Conservation (phyloP, 2,113 vertebrate species). For the Aspidoscelis tigris region DNA sequence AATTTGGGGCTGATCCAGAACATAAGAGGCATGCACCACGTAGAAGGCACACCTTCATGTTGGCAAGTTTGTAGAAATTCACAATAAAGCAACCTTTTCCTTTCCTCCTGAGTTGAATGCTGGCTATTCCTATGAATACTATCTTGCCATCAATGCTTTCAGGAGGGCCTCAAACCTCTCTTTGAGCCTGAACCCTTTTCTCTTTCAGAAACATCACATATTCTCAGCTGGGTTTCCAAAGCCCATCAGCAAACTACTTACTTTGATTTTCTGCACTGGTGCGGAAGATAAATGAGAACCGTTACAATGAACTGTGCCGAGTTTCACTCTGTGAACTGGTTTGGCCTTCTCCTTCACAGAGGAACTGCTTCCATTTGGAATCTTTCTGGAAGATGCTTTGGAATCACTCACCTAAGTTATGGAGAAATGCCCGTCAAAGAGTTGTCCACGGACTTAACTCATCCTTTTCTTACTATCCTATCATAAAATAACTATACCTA, state of each 20-base stretch:
- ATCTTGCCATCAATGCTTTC: neutral
- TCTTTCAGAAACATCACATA: rapidly evolving
- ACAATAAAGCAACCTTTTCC: no score
- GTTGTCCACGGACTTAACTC: constrained; percentile 10
- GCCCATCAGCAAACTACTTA: constrained; percentile 33
- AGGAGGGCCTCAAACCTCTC: neutral
- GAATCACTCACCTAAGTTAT: constrained; percentile 54
- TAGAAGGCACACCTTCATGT: no score
- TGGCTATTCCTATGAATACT: neutral
- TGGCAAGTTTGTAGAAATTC: no score
- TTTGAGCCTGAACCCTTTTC: neutral
- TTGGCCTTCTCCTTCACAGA: constrained; percentile 2
- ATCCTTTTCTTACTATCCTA: neutral
- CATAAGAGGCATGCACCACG: no score
- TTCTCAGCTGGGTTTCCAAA: neutral
- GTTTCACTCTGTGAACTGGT: constrained; percentile 46
- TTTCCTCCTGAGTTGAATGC: no score
- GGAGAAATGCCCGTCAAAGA: constrained; percentile 32
- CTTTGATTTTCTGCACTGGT: constrained; percentile 67
- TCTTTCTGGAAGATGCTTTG: constrained; percentile 50
- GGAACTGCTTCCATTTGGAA: constrained; percentile 63
- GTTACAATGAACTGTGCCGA: constrained; percentile 53
- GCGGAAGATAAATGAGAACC: constrained; percentile 52
- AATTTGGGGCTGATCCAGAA: no score
- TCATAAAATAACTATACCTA: neutral